Base-by-base conservation (phyloP, 1,140 invertebrate species). In the fruit fly (Drosophila melanogaster) region DNA sequence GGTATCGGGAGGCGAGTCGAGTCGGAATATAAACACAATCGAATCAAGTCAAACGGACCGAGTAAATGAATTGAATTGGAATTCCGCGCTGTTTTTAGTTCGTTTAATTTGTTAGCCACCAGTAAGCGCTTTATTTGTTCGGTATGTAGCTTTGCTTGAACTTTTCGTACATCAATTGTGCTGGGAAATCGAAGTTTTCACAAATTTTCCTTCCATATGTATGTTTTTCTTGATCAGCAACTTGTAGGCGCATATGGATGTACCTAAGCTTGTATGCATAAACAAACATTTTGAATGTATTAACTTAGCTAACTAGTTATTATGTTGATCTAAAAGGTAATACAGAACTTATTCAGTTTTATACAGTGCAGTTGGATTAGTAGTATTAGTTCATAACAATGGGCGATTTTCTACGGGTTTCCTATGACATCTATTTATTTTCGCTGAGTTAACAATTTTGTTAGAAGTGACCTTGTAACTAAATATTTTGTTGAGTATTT, bases 151-250 rank as follows among this genome's bases (percentile, higher is more conserved):
- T 15, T 12, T 43, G 14, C 43, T n/a, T 26, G 14, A 33, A 43
- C n/a, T 35, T 51, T 43, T 50, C 4, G 10, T 30, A 17, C 5
- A 24, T 0, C 37, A 43, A 35, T 65, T 64, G 3, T 15, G 2
- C 17, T 0, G 14, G 5, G 5, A 14, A 65, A n/a, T 26, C 1
- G 2, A 4, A 2, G 2, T 19, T 43, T 65, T 67, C 11, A 8
- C 10, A 15, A n/a, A 14, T 67, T 67, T 12, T 43, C 64, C 26
- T 67, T 64, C 40, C 64, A 67, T 43, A 65, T 67, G 64, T 51
- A 64, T 62, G 46, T 66, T 65, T 41, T 49, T 17, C 24, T n/a
- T 53, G 50, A 12, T 53, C 17, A 53, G 47, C 47, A 49, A 49
- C 47, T 49, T 49, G 47, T 49, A 30, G 47, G 47, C 26, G 11